Base-by-base conservation (phyloP, 2,797 vertebrate species). In the Ctenochaetus hawaiiensis region DNA sequence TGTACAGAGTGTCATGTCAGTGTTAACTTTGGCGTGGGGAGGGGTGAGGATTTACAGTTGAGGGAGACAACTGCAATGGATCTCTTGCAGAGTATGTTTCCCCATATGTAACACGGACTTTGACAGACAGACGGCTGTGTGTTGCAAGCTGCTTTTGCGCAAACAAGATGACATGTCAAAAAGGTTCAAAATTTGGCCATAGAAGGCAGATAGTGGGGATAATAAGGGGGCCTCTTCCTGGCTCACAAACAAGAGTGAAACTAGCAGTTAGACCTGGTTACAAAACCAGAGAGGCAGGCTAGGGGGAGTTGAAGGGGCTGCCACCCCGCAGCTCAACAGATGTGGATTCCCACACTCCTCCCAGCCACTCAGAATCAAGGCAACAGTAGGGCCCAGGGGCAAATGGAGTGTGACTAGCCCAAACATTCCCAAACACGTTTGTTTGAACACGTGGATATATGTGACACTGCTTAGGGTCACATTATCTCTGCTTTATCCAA, bases 331-430 rank as follows among this genome's bases (percentile, higher is more conserved):
- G 84, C 63, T 77, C 61, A 74, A 86, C 88, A 92, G 83, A 87
- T 85, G 84, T 87, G 82, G 58, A 87, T 86, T 82, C 79, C 67
- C 63, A 83, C 77, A 86, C 66, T 81, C 20, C 23, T 88, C 75
- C 64, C 63, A 72, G 71, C 72, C 66, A 79, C 59, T 88, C 51
- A 63, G 48, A 79, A 66, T 75, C 52, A 37, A 80, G 66, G 45
- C 48, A 61, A 76, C 73, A 71, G 39, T 16, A 17, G 14, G 39
- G 54, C 69, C 78, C 2, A 4, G 18, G 53, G 83, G 72, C 41
- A 70, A 79, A 63, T 43, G 11, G 23, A 76, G 59, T 44, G 54
- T 9, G 45, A 74, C 54, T 72, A 72, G 67, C 39, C 47, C n/a
- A 47, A 57, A 72, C 67, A 58, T 67, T 67, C 64, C 75, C 59